These are phyloP conservation scores for Lontra canadensis DNA, from an alignment of 2,113 vertebrate species.

Conservation along the genomic window DNA sequence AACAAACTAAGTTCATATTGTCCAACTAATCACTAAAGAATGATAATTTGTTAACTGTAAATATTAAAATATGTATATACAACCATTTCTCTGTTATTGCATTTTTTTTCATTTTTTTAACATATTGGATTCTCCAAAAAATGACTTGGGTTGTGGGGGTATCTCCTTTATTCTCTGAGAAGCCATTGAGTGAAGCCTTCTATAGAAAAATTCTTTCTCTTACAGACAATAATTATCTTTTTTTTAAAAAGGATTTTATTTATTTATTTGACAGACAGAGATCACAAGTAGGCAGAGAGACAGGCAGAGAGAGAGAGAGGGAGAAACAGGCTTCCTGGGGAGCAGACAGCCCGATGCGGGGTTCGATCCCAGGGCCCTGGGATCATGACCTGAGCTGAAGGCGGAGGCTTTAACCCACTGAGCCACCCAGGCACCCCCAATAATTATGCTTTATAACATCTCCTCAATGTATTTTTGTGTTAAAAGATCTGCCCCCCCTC, in stretches of 20 bases:
- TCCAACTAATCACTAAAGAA: not conserved
- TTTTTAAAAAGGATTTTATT: too few relatives aligned
- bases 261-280: too few relatives aligned
- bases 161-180: not conserved
- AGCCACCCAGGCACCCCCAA: not conserved
- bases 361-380: too few relatives aligned
- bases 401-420: too few relatives aligned
- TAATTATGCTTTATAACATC: not conserved
- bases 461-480: not conserved
- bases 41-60: not conserved
- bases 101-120: conserved; percentile 28
- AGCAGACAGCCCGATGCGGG: too few relatives aligned
- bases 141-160: not conserved
- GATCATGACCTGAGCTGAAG: too few relatives aligned
- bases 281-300: too few relatives aligned
- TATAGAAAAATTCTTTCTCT: not conserved
- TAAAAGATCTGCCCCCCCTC: not conserved
- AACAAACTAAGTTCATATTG: not conserved
- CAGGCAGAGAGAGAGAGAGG: too few relatives aligned
- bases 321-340: too few relatives aligned
- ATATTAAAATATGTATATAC: not conserved
- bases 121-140: not conserved
- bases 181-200: not conserved
- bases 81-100: not conserved
- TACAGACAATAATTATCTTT: not conserved